Percentiles rank a stretch among this genome's conserved stretches.
Evolutionary conservation across 2,888 invertebrate genomes (phyloP).

Genomic region (Trichacis sp.): DNA sequence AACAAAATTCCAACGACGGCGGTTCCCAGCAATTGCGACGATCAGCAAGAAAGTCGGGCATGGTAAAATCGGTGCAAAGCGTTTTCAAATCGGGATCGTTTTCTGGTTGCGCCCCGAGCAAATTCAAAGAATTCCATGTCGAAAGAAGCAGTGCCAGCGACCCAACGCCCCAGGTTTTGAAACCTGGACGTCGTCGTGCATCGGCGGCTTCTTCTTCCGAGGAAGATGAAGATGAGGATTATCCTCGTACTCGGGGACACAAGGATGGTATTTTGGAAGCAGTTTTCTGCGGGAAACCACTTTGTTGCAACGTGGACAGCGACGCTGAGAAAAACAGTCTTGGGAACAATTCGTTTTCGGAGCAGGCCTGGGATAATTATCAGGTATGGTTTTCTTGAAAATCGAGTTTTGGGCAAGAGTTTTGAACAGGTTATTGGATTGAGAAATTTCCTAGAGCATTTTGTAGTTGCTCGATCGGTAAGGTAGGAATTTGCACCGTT

Average conservation of each 20-base stretch:
- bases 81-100: conserved; percentile 82
- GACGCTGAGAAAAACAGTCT: conserved; percentile 73
- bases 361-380: conserved; percentile 96
- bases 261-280: conserved; percentile 53
- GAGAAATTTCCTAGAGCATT: too few species aligned
- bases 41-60: conserved; percentile 47
- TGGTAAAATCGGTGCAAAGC: conserved; percentile 45
- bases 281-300: conserved; percentile 53
- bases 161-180: conserved; percentile 73
- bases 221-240: conserved; percentile 59
- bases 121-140: conserved; percentile 51
- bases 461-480: too few species aligned
- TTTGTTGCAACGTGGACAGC: conserved; percentile 72
- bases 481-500: too few species aligned
- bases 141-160: conserved; percentile 75
- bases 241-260: conserved; percentile 47
- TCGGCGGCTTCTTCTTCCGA: conserved; percentile 64
- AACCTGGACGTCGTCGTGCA: conserved; percentile 63
- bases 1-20: conserved; percentile 62
- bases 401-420: too few species aligned
- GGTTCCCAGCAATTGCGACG: conserved; percentile 60
- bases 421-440: too few species aligned
- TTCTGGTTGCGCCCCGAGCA: conserved; percentile 75
- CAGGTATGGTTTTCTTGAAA: too few species aligned
- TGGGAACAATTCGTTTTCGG: conserved; percentile 81